Evolutionary conservation across 2,113 vertebrate genomes (phyloP).

Genomic region (Capreolus pygargus): DNA sequence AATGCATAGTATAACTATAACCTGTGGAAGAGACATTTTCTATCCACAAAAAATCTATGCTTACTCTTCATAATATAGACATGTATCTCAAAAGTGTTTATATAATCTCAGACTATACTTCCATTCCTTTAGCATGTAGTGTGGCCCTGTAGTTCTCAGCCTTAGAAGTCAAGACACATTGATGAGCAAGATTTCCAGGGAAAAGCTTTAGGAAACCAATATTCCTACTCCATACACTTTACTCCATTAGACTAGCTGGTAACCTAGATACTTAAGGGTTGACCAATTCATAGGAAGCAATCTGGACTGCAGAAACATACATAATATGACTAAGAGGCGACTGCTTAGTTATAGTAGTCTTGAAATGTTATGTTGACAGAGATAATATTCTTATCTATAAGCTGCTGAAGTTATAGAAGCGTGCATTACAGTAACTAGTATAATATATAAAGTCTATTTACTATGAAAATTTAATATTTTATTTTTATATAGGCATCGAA

Average conservation of each 20-base stretch:
- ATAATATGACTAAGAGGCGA: rapidly evolving
- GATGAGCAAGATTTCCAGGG: not conserved
- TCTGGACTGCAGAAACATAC: not conserved
- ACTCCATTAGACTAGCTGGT: not conserved
- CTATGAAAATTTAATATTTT: not conserved
- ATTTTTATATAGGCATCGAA: not conserved
- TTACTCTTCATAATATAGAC: not conserved
- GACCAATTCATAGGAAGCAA: not conserved
- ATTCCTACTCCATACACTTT: rapidly evolving
- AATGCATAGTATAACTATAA: not conserved
- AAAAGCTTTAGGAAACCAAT: not conserved
- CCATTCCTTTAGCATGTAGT: not conserved
- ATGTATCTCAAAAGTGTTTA: not conserved
- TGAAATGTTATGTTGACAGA: not conserved
- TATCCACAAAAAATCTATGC: not conserved
- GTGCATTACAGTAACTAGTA: not conserved
- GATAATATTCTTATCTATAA: not conserved
- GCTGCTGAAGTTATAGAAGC: not conserved
- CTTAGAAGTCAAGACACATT: not conserved
- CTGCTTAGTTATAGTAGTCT: not conserved
- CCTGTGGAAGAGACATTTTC: not conserved
- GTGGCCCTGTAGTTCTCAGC: not conserved
- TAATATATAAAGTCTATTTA: not conserved
- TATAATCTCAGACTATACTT: not conserved
- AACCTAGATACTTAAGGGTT: not conserved